A percentile compares a stretch with the other conserved stretches of the same genome.
Evolutionary conservation across 1,140 invertebrate species (phyloP).

Genomic region (Drosophila baimaii): DNA sequence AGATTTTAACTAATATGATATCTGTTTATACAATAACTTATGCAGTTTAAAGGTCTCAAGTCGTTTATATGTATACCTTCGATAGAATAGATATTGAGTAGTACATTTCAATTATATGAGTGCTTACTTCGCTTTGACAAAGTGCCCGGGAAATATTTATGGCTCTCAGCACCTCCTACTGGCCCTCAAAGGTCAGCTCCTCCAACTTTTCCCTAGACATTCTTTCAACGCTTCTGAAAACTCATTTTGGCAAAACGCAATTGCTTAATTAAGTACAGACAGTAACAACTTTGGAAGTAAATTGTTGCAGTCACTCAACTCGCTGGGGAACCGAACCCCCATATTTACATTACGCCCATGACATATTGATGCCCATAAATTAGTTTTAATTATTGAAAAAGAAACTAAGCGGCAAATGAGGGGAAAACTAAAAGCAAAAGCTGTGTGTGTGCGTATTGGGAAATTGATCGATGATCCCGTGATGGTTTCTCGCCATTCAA

Average conservation of each 20-base stretch:
- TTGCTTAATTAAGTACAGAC: slow-evolving; percentile 77
- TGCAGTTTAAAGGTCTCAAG: background rate
- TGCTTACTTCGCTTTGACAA: slow-evolving; percentile 1
- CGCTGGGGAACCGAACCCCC: slow-evolving; percentile 17
- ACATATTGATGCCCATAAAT: slow-evolving; percentile 54
- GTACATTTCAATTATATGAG: background rate
- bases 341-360: slow-evolving; percentile 57
- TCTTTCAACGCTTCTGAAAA: slow-evolving; percentile 49
- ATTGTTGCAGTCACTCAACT: slow-evolving; percentile 73
- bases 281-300: slow-evolving; percentile 60
- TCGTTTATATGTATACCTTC: background rate
- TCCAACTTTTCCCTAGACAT: slow-evolving; percentile 1
- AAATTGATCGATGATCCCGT: slow-evolving; percentile 21
- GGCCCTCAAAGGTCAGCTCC: slow-evolving; percentile 5
- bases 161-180: slow-evolving; percentile 4
- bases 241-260: slow-evolving; percentile 77
- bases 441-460: slow-evolving; percentile 33
- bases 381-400: slow-evolving; percentile 75
- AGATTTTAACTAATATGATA: background rate
- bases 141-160: slow-evolving; percentile 14
- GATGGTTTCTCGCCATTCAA: slow-evolving; percentile 6
- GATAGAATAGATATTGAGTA: background rate
- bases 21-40: background rate
- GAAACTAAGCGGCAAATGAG: slow-evolving; percentile 21
- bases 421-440: slow-evolving; percentile 45